These are phyloP conservation scores for Eilema caniola DNA, from an alignment of 2,888 invertebrate genomes.

Conservation along the genomic window DNA sequence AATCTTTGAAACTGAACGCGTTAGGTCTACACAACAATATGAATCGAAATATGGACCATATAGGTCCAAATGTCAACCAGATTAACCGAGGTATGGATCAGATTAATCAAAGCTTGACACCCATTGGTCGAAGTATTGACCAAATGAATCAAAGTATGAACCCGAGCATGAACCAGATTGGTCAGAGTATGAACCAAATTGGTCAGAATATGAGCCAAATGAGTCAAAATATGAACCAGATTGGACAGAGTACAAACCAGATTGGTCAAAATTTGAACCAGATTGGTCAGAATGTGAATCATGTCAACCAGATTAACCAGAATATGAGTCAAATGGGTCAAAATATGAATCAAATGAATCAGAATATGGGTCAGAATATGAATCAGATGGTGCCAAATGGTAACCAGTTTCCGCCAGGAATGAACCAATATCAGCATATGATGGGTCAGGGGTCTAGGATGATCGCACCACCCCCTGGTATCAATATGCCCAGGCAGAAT, in stretches of 20 bases:
- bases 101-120: conserved; percentile 51
- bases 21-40: conserved; percentile 61
- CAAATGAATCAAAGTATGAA: conserved; percentile 49
- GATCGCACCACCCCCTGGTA: conserved; percentile 78
- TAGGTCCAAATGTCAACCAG: conserved; percentile 50
- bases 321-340: conserved; percentile 24
- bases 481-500: conserved; percentile 76
- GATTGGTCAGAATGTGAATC: conserved; percentile 50
- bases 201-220: conserved; percentile 44
- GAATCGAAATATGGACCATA: conserved; percentile 49
- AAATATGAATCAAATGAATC: conserved; percentile 53
- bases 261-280: conserved; percentile 55
- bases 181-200: conserved; percentile 43
- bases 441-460: conserved; percentile 73
- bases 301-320: conserved; percentile 58
- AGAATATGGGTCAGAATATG: conserved; percentile 61
- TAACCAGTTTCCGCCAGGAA: conserved; percentile 67
- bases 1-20: conserved; percentile 53
- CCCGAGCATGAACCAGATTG: neutral
- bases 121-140: conserved; percentile 59
- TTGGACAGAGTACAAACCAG: conserved; percentile 58
- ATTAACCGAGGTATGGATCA: conserved; percentile 55
- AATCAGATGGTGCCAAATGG: conserved; percentile 72
- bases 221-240: conserved; percentile 57
- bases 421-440: conserved; percentile 75